Conservation (phyloP, 1,140 invertebrate species). For the Drosophila bifasciata region DNA sequence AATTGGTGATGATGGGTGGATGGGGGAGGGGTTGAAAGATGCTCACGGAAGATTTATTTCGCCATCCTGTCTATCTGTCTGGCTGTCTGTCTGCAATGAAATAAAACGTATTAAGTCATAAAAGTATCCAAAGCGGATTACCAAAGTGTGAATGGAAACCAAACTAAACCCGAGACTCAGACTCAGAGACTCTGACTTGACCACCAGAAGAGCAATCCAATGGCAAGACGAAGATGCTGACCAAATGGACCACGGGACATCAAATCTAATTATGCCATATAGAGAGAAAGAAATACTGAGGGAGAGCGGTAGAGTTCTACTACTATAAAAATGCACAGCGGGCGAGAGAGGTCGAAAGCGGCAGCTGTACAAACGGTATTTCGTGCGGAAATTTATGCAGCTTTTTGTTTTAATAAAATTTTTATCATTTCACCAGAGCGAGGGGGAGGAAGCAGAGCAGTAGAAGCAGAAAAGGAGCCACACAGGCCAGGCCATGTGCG, state of each 20-base stretch:
- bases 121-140: slow-evolving; percentile 75
- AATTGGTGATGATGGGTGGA: slow-evolving; percentile 74
- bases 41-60: slow-evolving; percentile 72
- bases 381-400: slow-evolving; percentile 66
- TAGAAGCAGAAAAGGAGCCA: slow-evolving; percentile 10
- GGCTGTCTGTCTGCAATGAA: slow-evolving; percentile 55
- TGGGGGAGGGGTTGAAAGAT: slow-evolving; percentile 4
- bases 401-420: slow-evolving; percentile 80
- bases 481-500: slow-evolving; percentile 56
- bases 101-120: slow-evolving; percentile 83
- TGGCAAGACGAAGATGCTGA: slow-evolving; percentile 10
- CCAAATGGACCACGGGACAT: slow-evolving; percentile 57
- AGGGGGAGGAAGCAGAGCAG: slow-evolving; percentile 1
- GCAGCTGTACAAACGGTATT: slow-evolving; percentile 49
- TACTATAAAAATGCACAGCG: slow-evolving; percentile 46
- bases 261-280: slow-evolving; percentile 81
- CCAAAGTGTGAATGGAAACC: slow-evolving; percentile 68
- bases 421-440: slow-evolving; percentile 74
- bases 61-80: slow-evolving; percentile 21
- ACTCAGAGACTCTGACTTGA: too few relatives aligned
- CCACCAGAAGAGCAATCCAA: slow-evolving; percentile 4
- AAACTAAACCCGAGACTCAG: slow-evolving; percentile 10
- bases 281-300: slow-evolving; percentile 21
- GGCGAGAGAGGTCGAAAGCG: slow-evolving; percentile 19
- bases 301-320: not conserved